phyloP scores from a whole-genome alignment of 2,113 vertebrate genomes.

The Embiotoca jacksoni region DNA sequence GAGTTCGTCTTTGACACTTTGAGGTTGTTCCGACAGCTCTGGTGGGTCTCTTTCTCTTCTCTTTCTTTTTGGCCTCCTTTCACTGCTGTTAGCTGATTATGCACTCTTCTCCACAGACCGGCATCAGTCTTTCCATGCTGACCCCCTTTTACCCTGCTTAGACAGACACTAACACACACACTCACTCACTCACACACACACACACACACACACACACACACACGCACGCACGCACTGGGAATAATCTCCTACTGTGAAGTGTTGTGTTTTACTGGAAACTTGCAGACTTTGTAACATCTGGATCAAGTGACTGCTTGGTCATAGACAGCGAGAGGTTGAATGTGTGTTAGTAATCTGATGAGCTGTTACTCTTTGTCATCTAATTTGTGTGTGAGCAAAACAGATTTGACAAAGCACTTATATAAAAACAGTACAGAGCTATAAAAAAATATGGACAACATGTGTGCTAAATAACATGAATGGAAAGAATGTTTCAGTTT shows the following conservation, averaged over 20 bases:
- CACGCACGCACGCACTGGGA: slow-evolving; percentile 7
- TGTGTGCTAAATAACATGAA: background rate
- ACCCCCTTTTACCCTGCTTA: slow-evolving; percentile 41
- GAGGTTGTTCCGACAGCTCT: slow-evolving; percentile 16
- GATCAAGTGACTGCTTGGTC: slow-evolving; percentile 39
- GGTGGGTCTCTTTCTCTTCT: background rate
- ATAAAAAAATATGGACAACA: background rate
- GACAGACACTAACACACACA: background rate
- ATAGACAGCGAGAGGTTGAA: background rate
- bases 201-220: background rate
- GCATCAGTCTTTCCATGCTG: slow-evolving; percentile 67
- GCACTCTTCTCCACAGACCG: slow-evolving; percentile 45
- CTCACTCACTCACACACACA: background rate
- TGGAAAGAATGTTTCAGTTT: background rate
- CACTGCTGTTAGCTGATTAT: slow-evolving; percentile 16
- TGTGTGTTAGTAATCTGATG: slow-evolving; percentile 7
- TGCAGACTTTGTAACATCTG: slow-evolving; percentile 49
- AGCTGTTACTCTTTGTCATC: background rate
- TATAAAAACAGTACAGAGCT: background rate
- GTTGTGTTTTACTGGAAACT: slow-evolving; percentile 47
- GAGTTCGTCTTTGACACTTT: slow-evolving; percentile 20
- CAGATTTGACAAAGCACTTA: background rate
- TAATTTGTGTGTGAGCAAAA: background rate
- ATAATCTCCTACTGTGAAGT: slow-evolving; percentile 18
- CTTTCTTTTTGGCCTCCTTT: background rate